Percentiles rank a stretch among this genome's conserved stretches.
These are phyloP conservation scores for Coenonympha arcania DNA, from an alignment of 2,888 invertebrate genomes.

Conservation along the genomic window DNA sequence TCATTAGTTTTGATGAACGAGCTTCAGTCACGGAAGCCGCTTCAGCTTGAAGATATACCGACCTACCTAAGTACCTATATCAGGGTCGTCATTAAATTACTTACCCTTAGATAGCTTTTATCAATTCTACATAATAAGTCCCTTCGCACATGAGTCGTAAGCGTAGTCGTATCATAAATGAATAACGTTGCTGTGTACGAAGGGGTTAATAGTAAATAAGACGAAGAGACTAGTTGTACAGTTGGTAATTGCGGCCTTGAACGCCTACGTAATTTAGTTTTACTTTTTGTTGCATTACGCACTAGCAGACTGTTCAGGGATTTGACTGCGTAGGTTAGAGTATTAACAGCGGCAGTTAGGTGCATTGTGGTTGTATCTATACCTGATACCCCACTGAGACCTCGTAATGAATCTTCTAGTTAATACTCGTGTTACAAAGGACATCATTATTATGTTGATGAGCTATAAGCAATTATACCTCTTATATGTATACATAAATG, in stretches of 20 bases:
- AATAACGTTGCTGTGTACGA: too few relatives aligned
- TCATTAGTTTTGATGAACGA: slow-evolving; percentile 50
- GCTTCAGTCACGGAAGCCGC: slow-evolving; percentile 44
- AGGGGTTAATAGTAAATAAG: not conserved
- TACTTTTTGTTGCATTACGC: not conserved
- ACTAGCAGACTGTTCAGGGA: not conserved
- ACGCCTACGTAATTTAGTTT: not conserved
- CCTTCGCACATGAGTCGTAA: too few relatives aligned
- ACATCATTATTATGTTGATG: slow-evolving; percentile 5
- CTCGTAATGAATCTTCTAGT: slow-evolving; percentile 13
- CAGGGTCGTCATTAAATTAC: slow-evolving; percentile 24
- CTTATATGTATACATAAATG: not conserved
- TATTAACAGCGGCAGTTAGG: slow-evolving; percentile 23
- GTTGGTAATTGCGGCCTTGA: not conserved
- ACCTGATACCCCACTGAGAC: slow-evolving; percentile 11
- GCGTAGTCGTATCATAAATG: too few relatives aligned
- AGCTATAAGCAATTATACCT: not conserved
- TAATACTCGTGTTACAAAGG: slow-evolving; percentile 8
- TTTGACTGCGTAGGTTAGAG: not conserved
- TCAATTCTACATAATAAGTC: not conserved
- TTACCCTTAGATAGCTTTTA: slow-evolving; percentile 8
- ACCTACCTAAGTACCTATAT: slow-evolving; percentile 20
- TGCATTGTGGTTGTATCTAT: slow-evolving; percentile 9
- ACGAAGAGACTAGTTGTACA: not conserved
- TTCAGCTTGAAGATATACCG: slow-evolving; percentile 13